Evolutionary conservation across 2,888 invertebrate species (phyloP), one percentile per base, ranked within the genome.

Genomic region (Cyclophora punctaria): DNA sequence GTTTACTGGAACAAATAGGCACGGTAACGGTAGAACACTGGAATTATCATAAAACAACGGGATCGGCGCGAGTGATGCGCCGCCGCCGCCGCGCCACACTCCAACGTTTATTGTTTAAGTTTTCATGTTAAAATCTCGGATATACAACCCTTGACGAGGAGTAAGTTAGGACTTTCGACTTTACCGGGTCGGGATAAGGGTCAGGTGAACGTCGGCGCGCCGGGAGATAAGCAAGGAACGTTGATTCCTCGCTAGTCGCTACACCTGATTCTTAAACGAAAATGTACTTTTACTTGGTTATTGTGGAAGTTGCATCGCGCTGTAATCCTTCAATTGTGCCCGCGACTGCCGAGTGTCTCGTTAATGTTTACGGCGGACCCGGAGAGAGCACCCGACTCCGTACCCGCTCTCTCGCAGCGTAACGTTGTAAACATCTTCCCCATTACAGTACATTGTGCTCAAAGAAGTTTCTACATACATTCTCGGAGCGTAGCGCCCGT

Each of bases 51-150:
- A 61, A 61, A 61, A 56, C 60, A 59, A 53, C 53, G 55, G 49
- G 44, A 56, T 59, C 56, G 51, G 47, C 43, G 56, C 56, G 55
- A 57, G 20, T 20, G 20, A 20, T 20, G 51, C 60, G 51, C 33
- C 44, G 55, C 48, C 48, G 52, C 47, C 56, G 54, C 48, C 55
- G 56, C 37, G 37, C 37, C 37, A 37, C 37, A 53, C 60, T 57
- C 59, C 57, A 48, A 59, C 60, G 59, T 59, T 61, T 61, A 61
- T 61, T 59, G 60, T 61, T 56, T 57, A 61, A 61, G 57, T 61
- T 61, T 57, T 51, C 56, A 50, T 57, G 60, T 57, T 61, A 57
- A 60, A 59, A 59, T 61, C 60, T 57, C 54, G 44, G 59, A 51
- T 51, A 50, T 57, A 58, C 55, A 54, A 37, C 37, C 37, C 37